Evolutionary conservation across 2,113 vertebrate species (phyloP), one percentile per base, ranked within the genome.

Genomic region (Melanostigma gelatinosum): DNA sequence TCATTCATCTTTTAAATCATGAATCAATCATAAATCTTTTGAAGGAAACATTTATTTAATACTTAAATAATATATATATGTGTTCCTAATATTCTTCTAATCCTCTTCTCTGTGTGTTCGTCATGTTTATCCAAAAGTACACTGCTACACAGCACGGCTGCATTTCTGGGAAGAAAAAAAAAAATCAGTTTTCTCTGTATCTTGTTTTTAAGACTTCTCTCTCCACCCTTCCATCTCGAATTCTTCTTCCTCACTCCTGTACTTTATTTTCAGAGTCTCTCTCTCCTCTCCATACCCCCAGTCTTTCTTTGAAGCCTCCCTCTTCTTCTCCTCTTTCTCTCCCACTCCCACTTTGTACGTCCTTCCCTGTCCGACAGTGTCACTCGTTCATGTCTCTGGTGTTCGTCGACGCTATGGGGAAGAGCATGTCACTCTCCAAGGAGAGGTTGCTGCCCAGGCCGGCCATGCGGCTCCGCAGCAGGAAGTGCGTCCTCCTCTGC

Each of bases 401-500:
- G 79, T 97, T 96, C 1, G 96, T 92, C 3, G 96, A 92, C 78
- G 93, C 88, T 9, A 95, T 95, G 38, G 96, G 95, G 61, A 97
- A 96, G 77, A 97, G 87, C 89, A 96, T 83, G 55, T 97, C 95
- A 7, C 97, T 97, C 77, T 97, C 96, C 27, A 97, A 92, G 0
- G 97, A 97, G 1, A 94, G 85, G 69, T 89, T 91, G 92, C 96
- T 96, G 88, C 93, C 92, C 22, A 99, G 94, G 34, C 82, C 93
- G 69, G 96, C 90, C 82, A 95, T 93, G 81, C 96, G 77, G 94
- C 96, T 95, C 87, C 94, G 97, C 89, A 98, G 86, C 13, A 99
- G 92, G 86, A 98, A 97, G 93, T 98, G 97, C 0, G 97, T 95
- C 87, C 97, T 94, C 76, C 97, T 95, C 90, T 97, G 97, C 90